phyloP scores from a whole-genome alignment of 2,888 invertebrate genomes.

The Pollenia angustigena region DNA sequence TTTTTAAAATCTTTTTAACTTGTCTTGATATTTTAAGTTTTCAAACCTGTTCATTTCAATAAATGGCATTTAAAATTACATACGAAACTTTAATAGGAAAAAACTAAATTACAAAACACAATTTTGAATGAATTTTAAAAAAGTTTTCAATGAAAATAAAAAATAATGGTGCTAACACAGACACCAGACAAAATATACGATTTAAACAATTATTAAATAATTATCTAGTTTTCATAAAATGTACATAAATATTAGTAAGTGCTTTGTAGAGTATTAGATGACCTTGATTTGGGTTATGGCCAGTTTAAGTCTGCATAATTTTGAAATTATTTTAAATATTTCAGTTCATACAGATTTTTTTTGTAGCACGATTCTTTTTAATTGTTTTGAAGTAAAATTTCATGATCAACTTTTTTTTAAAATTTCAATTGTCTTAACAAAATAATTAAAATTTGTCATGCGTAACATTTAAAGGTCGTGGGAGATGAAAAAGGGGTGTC shows the following conservation, averaged over 20 bases:
- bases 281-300: constrained; percentile 58
- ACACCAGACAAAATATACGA: constrained; percentile 34
- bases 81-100: neutral
- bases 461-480: constrained; percentile 16
- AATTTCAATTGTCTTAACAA: constrained; percentile 2
- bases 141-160: constrained; percentile 25
- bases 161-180: constrained; percentile 15
- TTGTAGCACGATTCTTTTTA: neutral
- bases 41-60: constrained; percentile 21
- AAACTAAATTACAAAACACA: neutral
- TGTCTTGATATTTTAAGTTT: constrained; percentile 24
- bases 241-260: neutral
- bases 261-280: constrained; percentile 6
- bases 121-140: constrained; percentile 15
- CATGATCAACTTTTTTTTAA: neutral
- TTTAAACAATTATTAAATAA: constrained; percentile 38
- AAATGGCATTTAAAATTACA: constrained; percentile 8
- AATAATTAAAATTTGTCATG: constrained; percentile 20
- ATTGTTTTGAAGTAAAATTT: constrained; percentile 7
- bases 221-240: neutral
- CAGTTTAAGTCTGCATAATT: constrained; percentile 11
- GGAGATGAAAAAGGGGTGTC: neutral
- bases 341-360: neutral
- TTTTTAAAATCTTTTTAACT: constrained; percentile 31
- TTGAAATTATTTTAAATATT: neutral